Evolutionary conservation across 2,113 vertebrate genomes (phyloP), one percentile per base, ranked within the genome.

Genomic region (Calypte anna): DNA sequence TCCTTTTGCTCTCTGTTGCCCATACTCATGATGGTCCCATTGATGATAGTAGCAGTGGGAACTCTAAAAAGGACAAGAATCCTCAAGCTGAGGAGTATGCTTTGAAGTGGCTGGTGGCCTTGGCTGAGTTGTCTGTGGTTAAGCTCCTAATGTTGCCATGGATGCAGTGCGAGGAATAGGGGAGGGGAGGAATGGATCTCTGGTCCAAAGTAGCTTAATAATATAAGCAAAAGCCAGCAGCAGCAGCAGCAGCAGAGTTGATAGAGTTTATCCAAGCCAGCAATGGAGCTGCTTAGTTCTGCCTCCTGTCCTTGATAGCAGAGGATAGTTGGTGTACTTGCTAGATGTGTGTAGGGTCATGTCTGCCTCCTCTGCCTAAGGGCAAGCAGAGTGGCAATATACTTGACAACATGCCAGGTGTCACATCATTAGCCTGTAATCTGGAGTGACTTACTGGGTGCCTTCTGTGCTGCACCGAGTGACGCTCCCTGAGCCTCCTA

Each of bases 111-210:
- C 40, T 57, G 88, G 76, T 93, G 82, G 91, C 76, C 76, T 86
- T 91, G 90, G 66, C 83, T 91, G 81, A 91, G 90, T 84, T 76
- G 20, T 92, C 53, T 79, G 66, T 5, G 3, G 64, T 79, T 94
- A 96, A 96, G 90, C 86, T 96, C 82, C 68, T 91, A 50, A 91
- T 76, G 90, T 91, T 96, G 73, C 95, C 90, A 95, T 90, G 76
- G 88, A 90, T 90, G 90, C 88, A 88, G 61, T 88, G 73, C 88
- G 64, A 91, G 82, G 44, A 88, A 58, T 79, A 88, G 22, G 21
- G 57, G 54, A 38, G 18, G 20, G 13, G 38, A 14, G 22, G 50
- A 57, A 59, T 23, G 51, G 77, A 40, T 86, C 43, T 92, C 23
- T 72, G 80, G 88, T 81, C 91, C 91, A 92, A 91, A 95, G 83